Percentiles rank a stretch among this genome's conserved stretches.
phyloP scores from a whole-genome alignment of 2,888 invertebrate species.

The Hesperia comma region DNA sequence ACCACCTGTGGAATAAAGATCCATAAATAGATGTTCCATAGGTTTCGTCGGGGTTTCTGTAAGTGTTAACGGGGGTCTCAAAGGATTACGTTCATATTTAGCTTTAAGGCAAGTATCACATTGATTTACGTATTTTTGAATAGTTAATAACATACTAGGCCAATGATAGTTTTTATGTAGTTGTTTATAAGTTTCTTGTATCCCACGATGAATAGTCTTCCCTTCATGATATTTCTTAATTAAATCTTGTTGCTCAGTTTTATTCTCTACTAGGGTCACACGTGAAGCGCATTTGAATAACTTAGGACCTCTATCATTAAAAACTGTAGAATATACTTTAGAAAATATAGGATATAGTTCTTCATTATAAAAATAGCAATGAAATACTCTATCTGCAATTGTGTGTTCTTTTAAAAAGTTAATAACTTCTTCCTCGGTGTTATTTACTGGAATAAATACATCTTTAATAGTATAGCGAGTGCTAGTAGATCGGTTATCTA shows the following conservation, averaged over 20 bases:
- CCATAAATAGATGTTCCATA: constrained; percentile 40
- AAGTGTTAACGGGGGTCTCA: constrained; percentile 28
- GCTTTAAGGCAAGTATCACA: constrained; percentile 36
- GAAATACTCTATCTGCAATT: constrained; percentile 28
- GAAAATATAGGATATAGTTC: constrained; percentile 40
- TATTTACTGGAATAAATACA: too few relatives aligned
- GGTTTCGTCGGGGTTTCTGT: constrained; percentile 40
- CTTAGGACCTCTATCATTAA: constrained; percentile 39
- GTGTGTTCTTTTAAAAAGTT: constrained; percentile 41
- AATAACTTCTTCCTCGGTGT: too few relatives aligned
- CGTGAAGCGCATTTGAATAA: constrained; percentile 26
- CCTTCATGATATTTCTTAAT: constrained; percentile 41
- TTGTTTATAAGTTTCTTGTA: constrained; percentile 39
- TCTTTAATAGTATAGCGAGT: too few relatives aligned
- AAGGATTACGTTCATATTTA: constrained; percentile 38
- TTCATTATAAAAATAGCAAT: constrained; percentile 31
- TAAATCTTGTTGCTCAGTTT: constrained; percentile 36
- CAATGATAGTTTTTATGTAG: constrained; percentile 39
- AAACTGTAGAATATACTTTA: constrained; percentile 35
- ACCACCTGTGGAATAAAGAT: constrained; percentile 22
- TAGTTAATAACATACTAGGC: constrained; percentile 32
- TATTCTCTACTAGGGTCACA: constrained; percentile 37
- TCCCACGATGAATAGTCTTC: constrained; percentile 36
- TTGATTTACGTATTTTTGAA: constrained; percentile 39
- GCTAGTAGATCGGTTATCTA: too few relatives aligned